These are phyloP conservation scores for Plagodis pulveraria DNA, from an alignment of 2,888 invertebrate genomes.

Conservation along the genomic window DNA sequence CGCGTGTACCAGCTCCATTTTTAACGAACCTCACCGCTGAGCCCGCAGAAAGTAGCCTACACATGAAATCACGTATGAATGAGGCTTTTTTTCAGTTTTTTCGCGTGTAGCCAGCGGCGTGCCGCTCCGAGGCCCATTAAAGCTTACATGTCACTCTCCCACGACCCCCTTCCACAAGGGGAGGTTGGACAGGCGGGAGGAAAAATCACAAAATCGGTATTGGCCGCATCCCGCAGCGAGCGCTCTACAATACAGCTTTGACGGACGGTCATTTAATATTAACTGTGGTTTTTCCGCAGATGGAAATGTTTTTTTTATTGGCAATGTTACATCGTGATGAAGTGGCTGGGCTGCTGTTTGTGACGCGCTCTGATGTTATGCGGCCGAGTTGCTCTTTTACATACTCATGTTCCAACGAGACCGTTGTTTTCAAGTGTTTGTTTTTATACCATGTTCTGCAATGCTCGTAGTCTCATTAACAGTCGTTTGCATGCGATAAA, in stretches of 20 bases:
- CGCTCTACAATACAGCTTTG: slow-evolving; percentile 80
- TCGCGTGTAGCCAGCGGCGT: slow-evolving; percentile 76
- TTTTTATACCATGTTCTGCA: slow-evolving; percentile 42
- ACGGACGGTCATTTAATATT: slow-evolving; percentile 84
- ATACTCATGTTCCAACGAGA: slow-evolving; percentile 63
- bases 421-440: slow-evolving; percentile 58
- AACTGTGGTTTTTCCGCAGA: slow-evolving; percentile 83
- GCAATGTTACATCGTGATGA: slow-evolving; percentile 78
- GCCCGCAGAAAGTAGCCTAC: slow-evolving; percentile 83
- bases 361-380: slow-evolving; percentile 77
- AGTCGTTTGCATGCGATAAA: slow-evolving; percentile 32
- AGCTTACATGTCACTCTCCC: slow-evolving; percentile 82
- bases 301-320: slow-evolving; percentile 83
- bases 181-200: slow-evolving; percentile 48
- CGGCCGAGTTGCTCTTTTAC: slow-evolving; percentile 75
- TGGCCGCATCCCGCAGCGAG: slow-evolving; percentile 74
- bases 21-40: slow-evolving; percentile 79
- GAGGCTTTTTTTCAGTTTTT: slow-evolving; percentile 82
- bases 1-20: slow-evolving; percentile 78
- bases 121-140: slow-evolving; percentile 80
- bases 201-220: slow-evolving; percentile 83
- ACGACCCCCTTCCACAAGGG: slow-evolving; percentile 45
- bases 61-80: slow-evolving; percentile 84
- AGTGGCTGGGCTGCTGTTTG: slow-evolving; percentile 78
- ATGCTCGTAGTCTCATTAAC: slow-evolving; percentile 31